These are phyloP conservation scores for Drosophila mayaguana DNA, from an alignment of 2,888 invertebrate genomes.

Conservation along the genomic window DNA sequence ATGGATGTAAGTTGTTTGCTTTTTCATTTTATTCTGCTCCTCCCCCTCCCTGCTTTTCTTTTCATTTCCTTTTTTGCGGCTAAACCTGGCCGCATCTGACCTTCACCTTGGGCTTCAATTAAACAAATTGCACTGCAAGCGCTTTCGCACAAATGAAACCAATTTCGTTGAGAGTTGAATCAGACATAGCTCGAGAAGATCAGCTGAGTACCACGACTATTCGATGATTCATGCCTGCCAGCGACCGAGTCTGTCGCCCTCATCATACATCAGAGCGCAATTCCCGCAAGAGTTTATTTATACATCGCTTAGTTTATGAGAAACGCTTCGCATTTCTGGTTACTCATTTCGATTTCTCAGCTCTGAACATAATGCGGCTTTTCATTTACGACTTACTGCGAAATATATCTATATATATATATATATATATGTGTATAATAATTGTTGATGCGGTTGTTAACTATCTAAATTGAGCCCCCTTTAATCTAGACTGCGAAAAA, in stretches of 20 bases:
- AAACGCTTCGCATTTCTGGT: conserved; percentile 20
- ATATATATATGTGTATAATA: conserved; percentile 1
- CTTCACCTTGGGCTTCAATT: conserved; percentile 78
- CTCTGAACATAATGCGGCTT: conserved; percentile 3
- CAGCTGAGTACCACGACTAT: conserved; percentile 49
- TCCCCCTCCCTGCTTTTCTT: not conserved
- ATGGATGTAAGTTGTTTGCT: conserved; percentile 65
- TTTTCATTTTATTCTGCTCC: not conserved
- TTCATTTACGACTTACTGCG: not conserved
- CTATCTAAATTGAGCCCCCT: not conserved
- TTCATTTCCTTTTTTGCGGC: conserved; percentile 59
- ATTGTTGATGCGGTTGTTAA: conserved; percentile 5
- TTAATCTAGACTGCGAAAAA: not conserved
- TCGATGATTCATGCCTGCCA: conserved; percentile 47
- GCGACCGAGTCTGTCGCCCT: conserved; percentile 12
- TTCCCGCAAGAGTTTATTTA: conserved; percentile 20
- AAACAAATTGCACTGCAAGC: conserved; percentile 65
- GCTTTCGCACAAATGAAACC: conserved; percentile 71
- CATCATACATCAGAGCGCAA: not conserved
- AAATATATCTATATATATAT: conserved; percentile 1
- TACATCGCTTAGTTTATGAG: conserved; percentile 41
- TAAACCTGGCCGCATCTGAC: conserved; percentile 56
- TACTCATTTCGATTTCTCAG: conserved; percentile 45
- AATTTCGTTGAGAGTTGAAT: conserved; percentile 45
- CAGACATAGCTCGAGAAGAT: conserved; percentile 46